Evolutionary conservation across 2,888 invertebrate species (phyloP).

Genomic region (Tiliacea citrago): DNA sequence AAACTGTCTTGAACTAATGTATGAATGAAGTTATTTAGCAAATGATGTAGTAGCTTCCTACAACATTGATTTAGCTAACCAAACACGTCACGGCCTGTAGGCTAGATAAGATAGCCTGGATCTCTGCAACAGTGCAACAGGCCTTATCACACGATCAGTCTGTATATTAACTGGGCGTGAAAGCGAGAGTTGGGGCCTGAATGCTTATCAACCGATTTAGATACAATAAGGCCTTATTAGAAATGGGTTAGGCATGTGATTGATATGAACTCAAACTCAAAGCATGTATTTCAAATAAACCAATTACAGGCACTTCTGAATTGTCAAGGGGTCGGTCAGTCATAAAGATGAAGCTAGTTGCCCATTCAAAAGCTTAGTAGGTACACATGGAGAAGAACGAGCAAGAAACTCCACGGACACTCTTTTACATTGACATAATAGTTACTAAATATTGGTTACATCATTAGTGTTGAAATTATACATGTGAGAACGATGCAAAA

Average conservation of each 20-base stretch:
- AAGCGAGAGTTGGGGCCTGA: conserved; percentile 35
- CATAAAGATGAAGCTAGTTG: too few species aligned
- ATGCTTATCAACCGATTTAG: conserved; percentile 30
- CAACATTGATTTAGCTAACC: conserved; percentile 55
- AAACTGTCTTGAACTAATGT: not conserved
- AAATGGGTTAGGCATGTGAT: conserved; percentile 33
- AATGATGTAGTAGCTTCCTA: conserved; percentile 50
- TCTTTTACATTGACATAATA: too few species aligned
- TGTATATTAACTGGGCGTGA: conserved; percentile 31
- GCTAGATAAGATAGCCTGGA: conserved; percentile 63
- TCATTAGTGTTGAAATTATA: too few species aligned
- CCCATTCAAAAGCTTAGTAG: too few species aligned
- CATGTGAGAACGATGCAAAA: too few species aligned
- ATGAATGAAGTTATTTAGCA: conserved; percentile 21
- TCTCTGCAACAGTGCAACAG: conserved; percentile 39
- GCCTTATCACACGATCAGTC: conserved; percentile 41
- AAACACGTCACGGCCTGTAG: conserved; percentile 54
- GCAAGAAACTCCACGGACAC: too few species aligned
- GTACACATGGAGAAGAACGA: too few species aligned
- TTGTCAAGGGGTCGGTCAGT: too few species aligned
- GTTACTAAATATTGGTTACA: too few species aligned
- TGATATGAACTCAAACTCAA: too few species aligned
- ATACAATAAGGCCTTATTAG: conserved; percentile 14
- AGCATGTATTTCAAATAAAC: too few species aligned
- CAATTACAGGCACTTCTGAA: too few species aligned